Percentiles rank a stretch among this genome's conserved stretches.
Evolutionary conservation across 2,888 invertebrate genomes (phyloP).

Genomic region (Lycocerus yunnanus): DNA sequence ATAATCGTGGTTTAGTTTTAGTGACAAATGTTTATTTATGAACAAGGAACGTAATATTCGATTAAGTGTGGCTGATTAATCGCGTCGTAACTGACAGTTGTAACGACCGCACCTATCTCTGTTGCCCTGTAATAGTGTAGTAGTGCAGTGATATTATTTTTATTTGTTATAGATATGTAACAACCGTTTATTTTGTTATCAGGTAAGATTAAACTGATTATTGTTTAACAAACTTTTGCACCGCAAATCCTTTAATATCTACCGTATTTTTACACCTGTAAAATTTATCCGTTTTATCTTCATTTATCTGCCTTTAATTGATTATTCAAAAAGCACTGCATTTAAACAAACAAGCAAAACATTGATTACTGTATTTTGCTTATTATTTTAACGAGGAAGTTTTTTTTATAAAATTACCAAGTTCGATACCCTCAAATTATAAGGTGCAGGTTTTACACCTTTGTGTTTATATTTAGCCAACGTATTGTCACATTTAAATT

Average conservation of each 20-base stretch:
- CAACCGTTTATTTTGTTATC: conserved; percentile 43
- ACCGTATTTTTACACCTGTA: neutral
- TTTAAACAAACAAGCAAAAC: neutral
- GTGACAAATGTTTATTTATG: conserved; percentile 13
- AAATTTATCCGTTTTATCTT: neutral
- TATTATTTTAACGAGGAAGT: neutral
- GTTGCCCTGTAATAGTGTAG: conserved; percentile 45
- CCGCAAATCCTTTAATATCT: neutral
- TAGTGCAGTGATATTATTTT: conserved; percentile 47
- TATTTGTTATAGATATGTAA: conserved; percentile 48
- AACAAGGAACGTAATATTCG: conserved; percentile 4
- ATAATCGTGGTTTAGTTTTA: conserved; percentile 4
- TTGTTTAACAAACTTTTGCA: neutral
- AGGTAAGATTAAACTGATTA: conserved; percentile 40
- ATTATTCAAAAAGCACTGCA: neutral
- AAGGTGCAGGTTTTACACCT: neutral
- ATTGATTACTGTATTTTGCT: neutral
- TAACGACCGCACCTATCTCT: conserved; percentile 52
- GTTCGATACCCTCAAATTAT: neutral
- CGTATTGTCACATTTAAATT: neutral
- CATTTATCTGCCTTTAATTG: neutral
- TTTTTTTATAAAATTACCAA: neutral
- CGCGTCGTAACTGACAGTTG: conserved; percentile 35
- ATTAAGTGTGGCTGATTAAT: conserved; percentile 12
- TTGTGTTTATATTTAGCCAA: neutral